Evolutionary conservation across 2,113 vertebrate genomes (phyloP).

Genomic region (Desmodus rotundus): DNA sequence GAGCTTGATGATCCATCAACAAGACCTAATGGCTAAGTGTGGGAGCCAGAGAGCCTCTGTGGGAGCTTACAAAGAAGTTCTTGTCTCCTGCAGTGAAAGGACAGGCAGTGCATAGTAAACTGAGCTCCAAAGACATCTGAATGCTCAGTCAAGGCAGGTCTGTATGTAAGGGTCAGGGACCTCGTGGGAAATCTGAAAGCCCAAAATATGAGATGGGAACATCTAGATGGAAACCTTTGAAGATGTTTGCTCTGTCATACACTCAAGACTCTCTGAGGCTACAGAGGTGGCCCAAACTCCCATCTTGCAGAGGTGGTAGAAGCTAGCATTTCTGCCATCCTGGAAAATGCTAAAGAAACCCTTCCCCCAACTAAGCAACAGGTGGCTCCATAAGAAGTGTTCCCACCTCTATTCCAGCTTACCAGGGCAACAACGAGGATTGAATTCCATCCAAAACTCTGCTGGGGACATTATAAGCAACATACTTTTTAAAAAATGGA

Average conservation of each 20-base stretch:
- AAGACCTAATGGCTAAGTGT: background rate
- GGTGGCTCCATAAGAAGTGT: background rate
- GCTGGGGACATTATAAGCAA: background rate
- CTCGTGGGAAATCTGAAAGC: background rate
- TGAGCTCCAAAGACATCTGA: background rate
- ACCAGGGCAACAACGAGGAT: background rate
- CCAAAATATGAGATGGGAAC: background rate
- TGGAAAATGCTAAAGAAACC: background rate
- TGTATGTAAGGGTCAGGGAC: background rate
- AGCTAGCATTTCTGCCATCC: background rate
- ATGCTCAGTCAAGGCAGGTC: background rate
- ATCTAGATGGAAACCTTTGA: background rate
- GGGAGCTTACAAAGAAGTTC: background rate
- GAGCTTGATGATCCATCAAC: background rate
- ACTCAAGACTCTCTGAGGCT: background rate
- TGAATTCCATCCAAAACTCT: background rate
- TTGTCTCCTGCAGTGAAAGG: background rate
- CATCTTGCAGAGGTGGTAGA: background rate
- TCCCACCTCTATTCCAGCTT: background rate
- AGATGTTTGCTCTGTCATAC: background rate
- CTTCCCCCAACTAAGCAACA: background rate
- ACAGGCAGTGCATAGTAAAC: background rate
- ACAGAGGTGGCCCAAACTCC: background rate
- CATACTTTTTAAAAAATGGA: background rate
- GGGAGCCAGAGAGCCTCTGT: background rate